Conservation (phyloP, 2,888 invertebrate species). For the Agapetus fuscipes region DNA sequence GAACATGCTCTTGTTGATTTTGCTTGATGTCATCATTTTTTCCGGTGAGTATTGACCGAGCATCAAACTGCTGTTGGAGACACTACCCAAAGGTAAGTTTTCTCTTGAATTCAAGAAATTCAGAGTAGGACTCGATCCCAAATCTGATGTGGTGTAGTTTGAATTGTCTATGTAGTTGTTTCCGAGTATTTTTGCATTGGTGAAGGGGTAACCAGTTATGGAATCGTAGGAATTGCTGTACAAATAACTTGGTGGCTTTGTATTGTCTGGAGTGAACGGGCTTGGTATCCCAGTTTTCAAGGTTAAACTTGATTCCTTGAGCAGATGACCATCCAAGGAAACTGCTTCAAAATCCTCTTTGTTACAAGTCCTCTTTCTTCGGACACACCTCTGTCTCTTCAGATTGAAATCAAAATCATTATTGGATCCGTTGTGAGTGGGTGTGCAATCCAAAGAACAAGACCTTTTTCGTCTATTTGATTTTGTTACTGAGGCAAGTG, state of each 20-base stretch:
- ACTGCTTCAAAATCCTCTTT: constrained; percentile 13
- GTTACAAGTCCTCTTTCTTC: constrained; percentile 35
- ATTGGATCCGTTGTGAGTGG: constrained; percentile 30
- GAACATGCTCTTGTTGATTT: constrained; percentile 33
- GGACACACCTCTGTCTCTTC: constrained; percentile 48
- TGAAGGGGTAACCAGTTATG: constrained; percentile 24
- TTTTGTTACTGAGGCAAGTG: constrained; percentile 4
- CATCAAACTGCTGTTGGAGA: constrained; percentile 39
- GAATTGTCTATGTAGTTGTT: too few relatives aligned
- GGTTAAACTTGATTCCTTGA: constrained; percentile 31
- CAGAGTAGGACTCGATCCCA: constrained; percentile 11
- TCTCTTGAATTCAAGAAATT: constrained; percentile 10
- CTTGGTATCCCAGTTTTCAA: constrained; percentile 40
- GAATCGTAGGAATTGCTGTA: constrained; percentile 29
- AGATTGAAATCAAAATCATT: constrained; percentile 33
- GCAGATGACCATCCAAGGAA: constrained; percentile 24
- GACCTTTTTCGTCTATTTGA: constrained; percentile 12
- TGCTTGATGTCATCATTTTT: constrained; percentile 25
- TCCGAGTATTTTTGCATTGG: background rate
- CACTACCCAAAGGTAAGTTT: constrained; percentile 20
- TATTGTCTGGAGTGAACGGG: constrained; percentile 31
- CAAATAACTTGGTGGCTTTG: constrained; percentile 33
- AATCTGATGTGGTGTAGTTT: constrained; percentile 6
- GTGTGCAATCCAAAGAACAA: constrained; percentile 34
- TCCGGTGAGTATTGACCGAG: constrained; percentile 27